A percentile compares a stretch with the other conserved stretches of the same genome.
Conservation (phyloP, 2,113 vertebrate species). For the Zapornia atra region DNA sequence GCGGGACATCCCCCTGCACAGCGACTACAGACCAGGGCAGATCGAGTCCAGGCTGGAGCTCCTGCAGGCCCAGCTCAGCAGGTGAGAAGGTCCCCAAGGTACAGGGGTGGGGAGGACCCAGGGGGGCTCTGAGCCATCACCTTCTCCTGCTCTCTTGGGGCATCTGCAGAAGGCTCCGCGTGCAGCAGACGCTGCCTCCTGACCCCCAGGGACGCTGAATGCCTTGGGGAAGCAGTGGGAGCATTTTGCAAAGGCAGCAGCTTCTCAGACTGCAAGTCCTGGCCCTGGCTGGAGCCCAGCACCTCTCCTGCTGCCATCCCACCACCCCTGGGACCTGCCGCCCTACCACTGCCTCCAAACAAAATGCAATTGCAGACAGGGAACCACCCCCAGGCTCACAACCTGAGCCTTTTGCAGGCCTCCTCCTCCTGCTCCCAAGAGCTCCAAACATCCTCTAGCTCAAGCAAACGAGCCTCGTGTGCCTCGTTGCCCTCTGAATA, state of each 20-base stretch:
- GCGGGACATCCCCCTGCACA: background rate
- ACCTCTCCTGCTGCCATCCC: background rate
- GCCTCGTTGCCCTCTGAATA: background rate
- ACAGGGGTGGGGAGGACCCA: background rate
- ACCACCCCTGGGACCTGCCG: background rate
- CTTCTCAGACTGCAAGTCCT: background rate
- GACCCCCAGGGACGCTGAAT: background rate
- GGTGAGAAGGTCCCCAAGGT: constrained; percentile 64
- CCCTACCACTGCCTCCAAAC: background rate
- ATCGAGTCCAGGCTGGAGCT: constrained; percentile 89
- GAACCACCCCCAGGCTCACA: background rate
- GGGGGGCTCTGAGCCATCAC: background rate
- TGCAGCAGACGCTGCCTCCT: background rate
- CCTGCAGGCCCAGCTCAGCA: constrained; percentile 91
- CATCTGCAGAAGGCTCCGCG: background rate
- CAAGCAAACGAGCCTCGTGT: accelerated
- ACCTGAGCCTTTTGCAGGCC: background rate
- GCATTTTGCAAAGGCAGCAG: background rate
- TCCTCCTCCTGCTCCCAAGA: background rate
- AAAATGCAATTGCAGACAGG: background rate
- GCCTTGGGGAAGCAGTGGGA: background rate
- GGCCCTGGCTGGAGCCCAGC: background rate
- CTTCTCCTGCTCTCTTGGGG: background rate
- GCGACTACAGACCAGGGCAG: constrained; percentile 77
- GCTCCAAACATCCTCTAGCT: background rate